Conservation (phyloP, 2,797 vertebrate species). For the Hirundo rustica region DNA sequence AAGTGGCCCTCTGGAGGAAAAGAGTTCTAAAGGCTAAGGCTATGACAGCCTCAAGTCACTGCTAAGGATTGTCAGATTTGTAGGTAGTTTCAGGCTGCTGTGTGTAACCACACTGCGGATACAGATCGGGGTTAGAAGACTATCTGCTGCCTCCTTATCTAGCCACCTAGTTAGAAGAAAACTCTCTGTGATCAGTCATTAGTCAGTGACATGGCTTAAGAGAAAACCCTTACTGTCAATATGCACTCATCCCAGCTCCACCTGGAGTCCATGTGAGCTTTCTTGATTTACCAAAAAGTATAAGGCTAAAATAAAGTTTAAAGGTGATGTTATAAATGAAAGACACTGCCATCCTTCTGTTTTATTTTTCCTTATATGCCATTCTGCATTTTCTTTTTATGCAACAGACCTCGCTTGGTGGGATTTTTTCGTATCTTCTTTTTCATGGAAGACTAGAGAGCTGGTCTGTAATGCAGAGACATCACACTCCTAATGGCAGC, state of each 20-base stretch:
- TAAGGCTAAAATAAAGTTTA: background rate
- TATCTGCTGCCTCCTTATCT: background rate
- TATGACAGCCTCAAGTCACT: background rate
- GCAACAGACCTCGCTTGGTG: background rate
- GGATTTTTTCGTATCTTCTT: background rate
- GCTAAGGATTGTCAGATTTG: background rate
- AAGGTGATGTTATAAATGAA: background rate
- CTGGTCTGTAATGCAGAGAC: background rate
- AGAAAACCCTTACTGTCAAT: background rate
- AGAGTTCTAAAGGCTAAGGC: background rate
- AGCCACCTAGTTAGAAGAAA: background rate
- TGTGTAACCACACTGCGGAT: background rate
- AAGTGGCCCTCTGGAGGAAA: background rate
- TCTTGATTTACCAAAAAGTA: background rate
- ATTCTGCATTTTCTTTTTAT: background rate
- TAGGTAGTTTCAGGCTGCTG: background rate
- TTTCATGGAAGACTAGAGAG: background rate
- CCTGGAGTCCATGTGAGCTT: background rate
- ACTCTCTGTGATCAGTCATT: background rate
- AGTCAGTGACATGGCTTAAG: background rate
- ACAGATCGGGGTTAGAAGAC: background rate
- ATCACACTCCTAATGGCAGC: background rate
- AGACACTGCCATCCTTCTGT: background rate
- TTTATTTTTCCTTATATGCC: background rate
- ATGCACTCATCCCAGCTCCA: background rate